Base-by-base conservation (phyloP, 2,888 invertebrate genomes). In the Stomorhina lunata region DNA sequence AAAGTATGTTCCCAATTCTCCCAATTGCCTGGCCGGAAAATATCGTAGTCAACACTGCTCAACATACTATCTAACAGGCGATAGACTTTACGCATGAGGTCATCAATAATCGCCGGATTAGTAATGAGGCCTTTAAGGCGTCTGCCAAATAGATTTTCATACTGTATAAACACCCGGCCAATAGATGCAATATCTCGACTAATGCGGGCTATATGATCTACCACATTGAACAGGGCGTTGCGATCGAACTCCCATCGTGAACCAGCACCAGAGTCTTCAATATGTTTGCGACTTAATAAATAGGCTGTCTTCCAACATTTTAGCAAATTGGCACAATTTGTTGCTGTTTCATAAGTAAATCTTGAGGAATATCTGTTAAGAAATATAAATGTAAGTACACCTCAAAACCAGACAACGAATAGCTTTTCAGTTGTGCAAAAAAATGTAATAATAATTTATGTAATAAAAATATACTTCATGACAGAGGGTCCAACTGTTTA, bases 181-280 rank as follows among this genome's bases (percentile, higher is more conserved):
- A 97, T 94, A 82, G 95, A 93, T n/a, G 95, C 93, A 37, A 98
- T 92, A 88, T 98, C 96, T 59, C 93, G 92, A 80, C 96, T 96
- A 9, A 98, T 96, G 7, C 93, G 92, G 2, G 95, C 94, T 85
- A 97, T 95, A 86, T 98, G 97, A 88, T 98, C 97, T 0, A 97
- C 97, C 78, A 94, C 93, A 1, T 94, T 94, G 90, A 98, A 98
- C 32, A 98, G 92, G 48, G 93, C 92, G 12, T 93, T 94, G 86
- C 95, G 95, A 88, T 98, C 96, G 90, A 98, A 98, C 90, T 98
- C 98, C 98, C 98, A 98, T 9, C 98, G 93, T 4, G 94, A 93
- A 27, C 96, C 96, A 85, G 96, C 96, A 0, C 96, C 97, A 1
- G 96, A 95, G 15, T 94, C 91, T 90, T 98, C 98, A 83, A 98